phyloP scores from a whole-genome alignment of 2,888 invertebrate genomes.

The Crossocerus cetratus region DNA sequence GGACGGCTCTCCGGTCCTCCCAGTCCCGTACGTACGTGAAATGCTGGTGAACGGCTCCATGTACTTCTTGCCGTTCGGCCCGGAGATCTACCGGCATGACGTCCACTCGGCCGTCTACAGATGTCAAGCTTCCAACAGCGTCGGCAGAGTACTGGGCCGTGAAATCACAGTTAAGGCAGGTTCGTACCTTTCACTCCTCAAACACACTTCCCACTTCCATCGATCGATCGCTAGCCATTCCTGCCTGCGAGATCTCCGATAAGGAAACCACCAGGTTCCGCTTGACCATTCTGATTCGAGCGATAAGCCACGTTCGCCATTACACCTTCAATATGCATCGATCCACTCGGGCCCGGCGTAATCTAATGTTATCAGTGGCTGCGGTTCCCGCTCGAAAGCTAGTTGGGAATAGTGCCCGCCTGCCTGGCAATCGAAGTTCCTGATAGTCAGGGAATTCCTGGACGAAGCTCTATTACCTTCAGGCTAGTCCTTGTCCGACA shows the following conservation, averaged over 20 bases:
- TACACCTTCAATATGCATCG: conserved; percentile 5
- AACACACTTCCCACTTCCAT: conserved; percentile 30
- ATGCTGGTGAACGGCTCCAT: conserved; percentile 90
- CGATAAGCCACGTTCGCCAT: conserved; percentile 2
- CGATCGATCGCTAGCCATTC: conserved; percentile 38
- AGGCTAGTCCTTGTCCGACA: neutral
- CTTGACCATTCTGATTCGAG: neutral
- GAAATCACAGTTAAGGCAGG: conserved; percentile 94
- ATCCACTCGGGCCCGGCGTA: neutral
- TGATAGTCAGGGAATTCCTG: neutral
- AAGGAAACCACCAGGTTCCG: neutral
- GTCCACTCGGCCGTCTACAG: conserved; percentile 92
- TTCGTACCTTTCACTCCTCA: conserved; percentile 77
- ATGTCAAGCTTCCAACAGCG: conserved; percentile 81
- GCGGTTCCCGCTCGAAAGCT: neutral
- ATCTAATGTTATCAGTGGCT: neutral
- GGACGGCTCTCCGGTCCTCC: conserved; percentile 83
- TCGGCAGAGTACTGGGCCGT: conserved; percentile 89
- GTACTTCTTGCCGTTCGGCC: conserved; percentile 90
- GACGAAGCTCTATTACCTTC: neutral
- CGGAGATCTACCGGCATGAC: conserved; percentile 88
- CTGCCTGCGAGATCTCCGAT: neutral
- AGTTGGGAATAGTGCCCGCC: neutral
- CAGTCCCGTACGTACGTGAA: conserved; percentile 84
- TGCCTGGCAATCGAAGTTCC: conserved; percentile 1